phyloP scores from a whole-genome alignment of 1,140 invertebrate species.

The Drosophila trapezifrons region DNA sequence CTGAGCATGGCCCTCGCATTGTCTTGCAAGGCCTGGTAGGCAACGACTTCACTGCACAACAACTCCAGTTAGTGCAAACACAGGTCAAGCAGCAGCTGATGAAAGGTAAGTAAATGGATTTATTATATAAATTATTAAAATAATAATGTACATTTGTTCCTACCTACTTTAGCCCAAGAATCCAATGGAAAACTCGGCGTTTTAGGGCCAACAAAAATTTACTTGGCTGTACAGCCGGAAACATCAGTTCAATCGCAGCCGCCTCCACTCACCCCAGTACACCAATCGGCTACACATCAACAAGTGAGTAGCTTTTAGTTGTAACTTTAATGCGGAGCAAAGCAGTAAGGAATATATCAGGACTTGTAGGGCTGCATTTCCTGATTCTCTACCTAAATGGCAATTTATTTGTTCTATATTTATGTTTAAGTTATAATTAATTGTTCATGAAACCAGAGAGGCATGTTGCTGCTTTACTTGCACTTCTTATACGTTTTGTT shows the following conservation, averaged over 20 bases:
- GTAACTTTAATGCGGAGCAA: conserved; percentile 53
- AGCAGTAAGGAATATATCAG: conserved; percentile 18
- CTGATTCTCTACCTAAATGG: conserved; percentile 27
- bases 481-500: conserved; percentile 60
- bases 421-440: conserved; percentile 60
- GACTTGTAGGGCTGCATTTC: conserved; percentile 17
- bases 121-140: not conserved
- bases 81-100: conserved; percentile 94
- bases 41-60: conserved; percentile 91
- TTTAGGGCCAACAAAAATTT: conserved; percentile 92
- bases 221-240: conserved; percentile 91
- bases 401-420: conserved; percentile 37
- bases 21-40: conserved; percentile 92
- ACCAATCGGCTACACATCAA: conserved; percentile 80
- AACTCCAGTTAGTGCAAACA: conserved; percentile 91
- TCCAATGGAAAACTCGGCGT: conserved; percentile 92
- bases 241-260: conserved; percentile 84
- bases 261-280: conserved; percentile 85
- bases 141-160: not conserved
- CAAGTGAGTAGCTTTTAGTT: conserved; percentile 84
- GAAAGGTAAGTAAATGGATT: conserved; percentile 87
- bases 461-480: conserved; percentile 70
- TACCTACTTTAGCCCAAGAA: conserved; percentile 88
- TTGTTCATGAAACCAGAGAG: conserved; percentile 35
- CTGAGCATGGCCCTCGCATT: conserved; percentile 91